Percentiles rank a stretch among this genome's conserved stretches.
phyloP scores from a whole-genome alignment of 2,888 invertebrate species.

The Caprella mutica region DNA sequence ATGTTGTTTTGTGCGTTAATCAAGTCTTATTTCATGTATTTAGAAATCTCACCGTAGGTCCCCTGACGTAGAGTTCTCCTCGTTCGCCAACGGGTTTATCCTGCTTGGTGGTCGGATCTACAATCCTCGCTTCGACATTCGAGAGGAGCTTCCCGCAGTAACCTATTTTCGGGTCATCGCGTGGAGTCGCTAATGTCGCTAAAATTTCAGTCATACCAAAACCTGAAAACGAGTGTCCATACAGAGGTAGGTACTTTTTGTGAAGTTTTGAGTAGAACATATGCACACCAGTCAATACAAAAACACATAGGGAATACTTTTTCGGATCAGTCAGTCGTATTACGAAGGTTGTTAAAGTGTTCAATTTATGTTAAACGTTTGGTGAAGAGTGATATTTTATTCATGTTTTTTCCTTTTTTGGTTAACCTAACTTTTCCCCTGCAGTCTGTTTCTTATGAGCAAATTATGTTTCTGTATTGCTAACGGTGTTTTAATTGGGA shows the following conservation, averaged over 20 bases:
- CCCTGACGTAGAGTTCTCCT: conserved; percentile 63
- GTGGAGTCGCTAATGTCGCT: conserved; percentile 41
- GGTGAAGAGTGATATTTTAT: background rate
- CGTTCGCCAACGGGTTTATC: conserved; percentile 37
- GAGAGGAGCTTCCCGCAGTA: conserved; percentile 50
- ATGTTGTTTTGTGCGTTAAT: too few species aligned
- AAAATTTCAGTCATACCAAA: conserved; percentile 61
- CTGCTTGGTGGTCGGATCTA: conserved; percentile 51
- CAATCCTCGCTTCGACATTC: conserved; percentile 54
- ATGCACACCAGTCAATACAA: too few species aligned
- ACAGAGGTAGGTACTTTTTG: too few species aligned
- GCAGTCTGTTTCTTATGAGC: too few species aligned
- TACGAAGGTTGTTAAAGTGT: too few species aligned
- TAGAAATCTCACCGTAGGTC: conserved; percentile 68
- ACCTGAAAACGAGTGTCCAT: too few species aligned
- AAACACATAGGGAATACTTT: too few species aligned
- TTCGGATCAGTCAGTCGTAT: too few species aligned
- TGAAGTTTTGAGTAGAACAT: too few species aligned
- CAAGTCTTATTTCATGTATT: too few species aligned
- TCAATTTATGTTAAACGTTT: conserved; percentile 35
- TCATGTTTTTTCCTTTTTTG: background rate
- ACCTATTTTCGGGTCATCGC: conserved; percentile 35
- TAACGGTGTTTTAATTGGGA: too few species aligned
- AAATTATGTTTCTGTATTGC: too few species aligned
- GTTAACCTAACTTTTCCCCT: background rate